These are phyloP conservation scores for Priocnemis perturbator DNA, from an alignment of 2,888 invertebrate genomes.

Conservation along the genomic window DNA sequence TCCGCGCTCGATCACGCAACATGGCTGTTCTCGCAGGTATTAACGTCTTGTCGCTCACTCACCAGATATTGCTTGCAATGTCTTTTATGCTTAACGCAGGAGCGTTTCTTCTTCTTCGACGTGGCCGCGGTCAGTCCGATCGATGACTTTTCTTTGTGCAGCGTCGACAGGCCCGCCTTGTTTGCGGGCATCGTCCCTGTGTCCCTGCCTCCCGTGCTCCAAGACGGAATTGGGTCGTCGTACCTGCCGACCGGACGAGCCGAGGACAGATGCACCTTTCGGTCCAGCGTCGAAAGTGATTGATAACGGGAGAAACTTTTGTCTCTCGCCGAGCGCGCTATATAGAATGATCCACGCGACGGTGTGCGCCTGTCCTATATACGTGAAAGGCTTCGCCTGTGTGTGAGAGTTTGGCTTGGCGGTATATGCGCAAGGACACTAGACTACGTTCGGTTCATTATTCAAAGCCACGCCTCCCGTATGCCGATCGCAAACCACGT, in stretches of 20 bases:
- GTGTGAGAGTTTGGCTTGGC: background rate
- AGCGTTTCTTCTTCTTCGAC: slow-evolving; percentile 66
- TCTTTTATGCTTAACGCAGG: slow-evolving; percentile 69
- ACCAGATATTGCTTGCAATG: slow-evolving; percentile 70
- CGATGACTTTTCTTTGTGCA: slow-evolving; percentile 64
- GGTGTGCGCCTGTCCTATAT: slow-evolving; percentile 32
- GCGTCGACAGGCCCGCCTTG: slow-evolving; percentile 64
- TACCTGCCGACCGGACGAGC: slow-evolving; percentile 28
- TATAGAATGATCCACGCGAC: slow-evolving; percentile 35
- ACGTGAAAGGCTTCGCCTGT: background rate
- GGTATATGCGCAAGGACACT: slow-evolving; percentile 49
- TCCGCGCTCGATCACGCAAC: slow-evolving; percentile 20
- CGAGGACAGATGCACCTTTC: slow-evolving; percentile 39
- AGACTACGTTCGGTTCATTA: slow-evolving; percentile 42
- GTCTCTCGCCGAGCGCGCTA: background rate
- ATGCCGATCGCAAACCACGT: slow-evolving; percentile 30
- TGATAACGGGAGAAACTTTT: slow-evolving; percentile 39
- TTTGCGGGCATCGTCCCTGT: slow-evolving; percentile 67
- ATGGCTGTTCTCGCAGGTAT: slow-evolving; percentile 45
- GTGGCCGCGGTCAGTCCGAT: slow-evolving; percentile 56
- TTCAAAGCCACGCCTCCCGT: slow-evolving; percentile 45
- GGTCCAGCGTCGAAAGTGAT: slow-evolving; percentile 33
- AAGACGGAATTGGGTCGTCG: slow-evolving; percentile 30
- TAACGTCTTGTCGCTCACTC: slow-evolving; percentile 54
- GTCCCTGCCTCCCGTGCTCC: slow-evolving; percentile 6